phyloP scores from a whole-genome alignment of 1,140 invertebrate species.

The Euwallacea similis region DNA sequence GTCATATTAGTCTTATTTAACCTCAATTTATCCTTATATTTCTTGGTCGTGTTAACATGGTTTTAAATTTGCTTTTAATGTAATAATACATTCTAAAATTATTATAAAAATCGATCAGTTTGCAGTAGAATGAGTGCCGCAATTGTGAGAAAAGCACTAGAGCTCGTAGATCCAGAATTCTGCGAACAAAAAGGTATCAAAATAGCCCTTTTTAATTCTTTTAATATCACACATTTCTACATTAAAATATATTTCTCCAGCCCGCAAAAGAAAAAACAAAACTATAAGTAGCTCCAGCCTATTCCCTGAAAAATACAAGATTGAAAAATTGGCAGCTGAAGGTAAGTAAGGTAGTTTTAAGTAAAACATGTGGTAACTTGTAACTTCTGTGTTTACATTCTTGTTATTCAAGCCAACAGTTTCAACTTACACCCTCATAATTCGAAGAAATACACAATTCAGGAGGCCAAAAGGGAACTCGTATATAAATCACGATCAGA shows the following conservation, averaged over 20 bases:
- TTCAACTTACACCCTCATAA: neutral
- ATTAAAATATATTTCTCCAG: conserved; percentile 17
- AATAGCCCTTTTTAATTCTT: too few relatives aligned
- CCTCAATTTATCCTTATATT: too few relatives aligned
- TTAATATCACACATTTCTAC: neutral
- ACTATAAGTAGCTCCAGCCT: neutral
- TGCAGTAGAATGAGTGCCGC: conserved; percentile 54
- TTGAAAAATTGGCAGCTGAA: neutral
- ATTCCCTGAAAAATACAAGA: neutral
- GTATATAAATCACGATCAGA: conserved; percentile 46
- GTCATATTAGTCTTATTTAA: too few relatives aligned
- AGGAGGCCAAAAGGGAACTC: conserved; percentile 43
- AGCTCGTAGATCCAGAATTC: conserved; percentile 55
- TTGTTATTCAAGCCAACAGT: neutral
- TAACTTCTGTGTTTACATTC: neutral
- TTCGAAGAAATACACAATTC: conserved; percentile 45
- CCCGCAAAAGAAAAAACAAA: neutral
- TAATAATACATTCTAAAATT: neutral
- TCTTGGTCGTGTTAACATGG: too few relatives aligned
- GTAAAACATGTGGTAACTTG: neutral
- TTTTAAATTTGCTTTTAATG: too few relatives aligned
- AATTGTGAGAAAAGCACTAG: conserved; percentile 55
- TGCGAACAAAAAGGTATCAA: conserved; percentile 28
- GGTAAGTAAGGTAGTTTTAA: neutral
- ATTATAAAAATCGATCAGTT: neutral